Base-by-base conservation (phyloP, 1,140 invertebrate genomes). In the Stenopsyche tienmushanensis region DNA sequence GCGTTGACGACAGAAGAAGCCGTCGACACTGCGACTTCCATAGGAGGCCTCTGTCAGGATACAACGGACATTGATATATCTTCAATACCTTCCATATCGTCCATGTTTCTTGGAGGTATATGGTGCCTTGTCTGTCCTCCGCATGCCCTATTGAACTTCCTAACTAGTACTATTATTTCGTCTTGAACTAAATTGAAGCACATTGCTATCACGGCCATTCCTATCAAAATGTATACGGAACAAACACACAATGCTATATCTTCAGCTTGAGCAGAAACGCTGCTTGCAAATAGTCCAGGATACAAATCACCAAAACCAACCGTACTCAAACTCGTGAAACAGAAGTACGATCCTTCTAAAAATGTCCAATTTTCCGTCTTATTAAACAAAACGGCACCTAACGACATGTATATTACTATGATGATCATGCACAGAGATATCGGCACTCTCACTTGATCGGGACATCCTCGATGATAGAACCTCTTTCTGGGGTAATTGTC, bases 151-250 rank as follows among this genome's bases (percentile, higher is more conserved):
- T 75, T 74, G 71, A 86, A 83, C 60, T 82, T 82, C 63, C 87
- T 82, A 72, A 88, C 77, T 72, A 86, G 80, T 60, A 83, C 75
- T 62, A 91, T 86, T 70, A 96, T 88, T 77, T 97, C 93, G 72
- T 96, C 94, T 79, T 98, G 94, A 65, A 97, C 92, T 45, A 98
- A 81, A 76, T 94, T 96, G 79, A 97, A 97, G 77, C 94, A 96
- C 92, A 97, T 98, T 15, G 95, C 95, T 64, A 98, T 89, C 55
- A 98, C 83, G 3, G 95, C 93, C 86, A 98, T 92, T 15, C 96
- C 96, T 42, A 97, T 86, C 23, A 98, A 81, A 47, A 99, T 91
- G 76, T 98, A 99, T 21, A 93, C 81, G 17, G 92, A 89, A 64
- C 88, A 89, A 18, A 86, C 86, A 59, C 92, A 88, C 1, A 94